Conservation (phyloP, 2,888 invertebrate genomes). For the Hirtodrosophila confusa region DNA sequence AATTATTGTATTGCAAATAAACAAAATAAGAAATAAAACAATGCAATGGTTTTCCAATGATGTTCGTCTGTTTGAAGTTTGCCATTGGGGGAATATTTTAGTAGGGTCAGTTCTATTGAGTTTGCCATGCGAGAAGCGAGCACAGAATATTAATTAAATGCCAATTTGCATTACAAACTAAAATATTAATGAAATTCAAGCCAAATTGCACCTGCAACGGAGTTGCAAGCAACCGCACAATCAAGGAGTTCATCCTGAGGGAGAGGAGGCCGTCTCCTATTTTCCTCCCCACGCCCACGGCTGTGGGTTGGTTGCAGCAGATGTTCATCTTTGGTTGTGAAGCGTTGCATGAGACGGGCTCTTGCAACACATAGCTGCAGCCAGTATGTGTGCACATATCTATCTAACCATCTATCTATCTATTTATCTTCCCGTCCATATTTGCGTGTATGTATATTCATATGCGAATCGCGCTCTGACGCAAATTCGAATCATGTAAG, state of each 20-base stretch:
- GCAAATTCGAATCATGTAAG: slow-evolving; percentile 13
- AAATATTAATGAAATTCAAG: slow-evolving; percentile 44
- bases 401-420: neutral
- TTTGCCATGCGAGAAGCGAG: neutral
- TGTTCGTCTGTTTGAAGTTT: no score
- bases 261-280: no score
- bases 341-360: slow-evolving; percentile 1
- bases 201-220: neutral
- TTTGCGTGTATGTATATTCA: slow-evolving; percentile 2
- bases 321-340: slow-evolving; percentile 5
- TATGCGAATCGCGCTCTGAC: slow-evolving; percentile 17
- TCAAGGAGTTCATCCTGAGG: no score
- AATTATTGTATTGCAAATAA: no score
- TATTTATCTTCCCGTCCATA: neutral
- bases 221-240: no score
- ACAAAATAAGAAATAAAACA: no score
- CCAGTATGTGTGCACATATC: neutral
- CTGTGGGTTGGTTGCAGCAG: no score
- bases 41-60: no score
- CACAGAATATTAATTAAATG: slow-evolving; percentile 32
- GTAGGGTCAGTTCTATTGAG: neutral
- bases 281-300: no score
- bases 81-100: no score
- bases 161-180: slow-evolving; percentile 8
- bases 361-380: slow-evolving; percentile 11